Conservation (phyloP, 2,113 vertebrate species). For the Arvicanthis niloticus region DNA sequence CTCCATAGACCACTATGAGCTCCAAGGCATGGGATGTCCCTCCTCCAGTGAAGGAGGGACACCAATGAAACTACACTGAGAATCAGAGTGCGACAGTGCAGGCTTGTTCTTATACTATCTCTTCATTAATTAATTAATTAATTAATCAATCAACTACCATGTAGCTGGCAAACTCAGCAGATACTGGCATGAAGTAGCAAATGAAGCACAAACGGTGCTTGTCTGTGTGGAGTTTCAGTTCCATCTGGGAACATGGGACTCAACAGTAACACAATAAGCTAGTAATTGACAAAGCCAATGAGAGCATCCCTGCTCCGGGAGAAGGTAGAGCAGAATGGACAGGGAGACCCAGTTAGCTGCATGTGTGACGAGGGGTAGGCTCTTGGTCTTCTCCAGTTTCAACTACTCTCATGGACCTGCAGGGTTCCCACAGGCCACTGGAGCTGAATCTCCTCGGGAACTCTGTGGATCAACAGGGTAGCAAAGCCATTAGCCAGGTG, state of each 20-base stretch:
- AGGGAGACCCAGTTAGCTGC: no score
- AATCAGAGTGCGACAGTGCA: not conserved
- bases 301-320: not conserved
- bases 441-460: not conserved
- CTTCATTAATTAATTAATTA: not conserved
- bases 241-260: not conserved
- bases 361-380: not conserved
- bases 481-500: rapidly evolving
- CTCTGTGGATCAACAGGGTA: not conserved
- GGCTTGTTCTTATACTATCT: not conserved
- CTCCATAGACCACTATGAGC: not conserved
- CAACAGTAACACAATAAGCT: not conserved
- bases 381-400: not conserved
- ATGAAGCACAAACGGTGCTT: not conserved
- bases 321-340: no score
- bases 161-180: not conserved
- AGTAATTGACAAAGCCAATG: not conserved
- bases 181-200: not conserved
- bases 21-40: not conserved
- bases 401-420: not conserved
- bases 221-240: not conserved
- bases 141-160: not conserved
- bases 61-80: not conserved
- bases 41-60: no score
- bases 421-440: not conserved